Percentiles rank a stretch among this genome's conserved stretches.
These are phyloP conservation scores for Cyprinodon diabolis DNA, from an alignment of 2,797 vertebrate genomes.

Conservation along the genomic window DNA sequence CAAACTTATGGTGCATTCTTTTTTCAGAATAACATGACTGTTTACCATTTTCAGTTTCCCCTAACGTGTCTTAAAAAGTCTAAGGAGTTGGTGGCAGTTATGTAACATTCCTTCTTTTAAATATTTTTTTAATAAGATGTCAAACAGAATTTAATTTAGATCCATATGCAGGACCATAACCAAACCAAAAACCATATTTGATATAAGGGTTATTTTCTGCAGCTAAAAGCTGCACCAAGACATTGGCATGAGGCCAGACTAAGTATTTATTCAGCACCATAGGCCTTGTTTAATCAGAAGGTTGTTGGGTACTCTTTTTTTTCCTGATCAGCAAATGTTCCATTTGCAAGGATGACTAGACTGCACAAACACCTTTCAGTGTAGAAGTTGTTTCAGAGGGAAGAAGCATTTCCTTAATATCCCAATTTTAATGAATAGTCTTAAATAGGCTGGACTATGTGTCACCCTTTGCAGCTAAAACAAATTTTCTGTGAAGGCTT, in stretches of 20 bases:
- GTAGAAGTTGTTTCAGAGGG: background rate
- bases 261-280: too few species aligned
- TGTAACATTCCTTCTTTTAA: background rate
- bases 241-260: background rate
- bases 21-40: background rate
- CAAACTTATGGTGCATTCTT: background rate
- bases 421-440: background rate
- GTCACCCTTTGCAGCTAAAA: background rate
- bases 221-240: background rate
- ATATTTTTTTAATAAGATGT: background rate
- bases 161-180: background rate
- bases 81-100: background rate
- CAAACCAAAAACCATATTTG: background rate
- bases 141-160: background rate
- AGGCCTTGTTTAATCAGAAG: too few species aligned
- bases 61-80: background rate
- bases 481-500: background rate
- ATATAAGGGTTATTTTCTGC: too few species aligned
- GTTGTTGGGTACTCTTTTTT: too few species aligned
- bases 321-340: too few species aligned
- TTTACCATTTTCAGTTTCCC: background rate
- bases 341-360: too few species aligned
- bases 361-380: background rate
- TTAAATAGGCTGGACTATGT: background rate
- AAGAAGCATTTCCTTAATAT: background rate